These are phyloP conservation scores for Hermetia illucens DNA, from an alignment of 1,140 invertebrate genomes.

Conservation along the genomic window DNA sequence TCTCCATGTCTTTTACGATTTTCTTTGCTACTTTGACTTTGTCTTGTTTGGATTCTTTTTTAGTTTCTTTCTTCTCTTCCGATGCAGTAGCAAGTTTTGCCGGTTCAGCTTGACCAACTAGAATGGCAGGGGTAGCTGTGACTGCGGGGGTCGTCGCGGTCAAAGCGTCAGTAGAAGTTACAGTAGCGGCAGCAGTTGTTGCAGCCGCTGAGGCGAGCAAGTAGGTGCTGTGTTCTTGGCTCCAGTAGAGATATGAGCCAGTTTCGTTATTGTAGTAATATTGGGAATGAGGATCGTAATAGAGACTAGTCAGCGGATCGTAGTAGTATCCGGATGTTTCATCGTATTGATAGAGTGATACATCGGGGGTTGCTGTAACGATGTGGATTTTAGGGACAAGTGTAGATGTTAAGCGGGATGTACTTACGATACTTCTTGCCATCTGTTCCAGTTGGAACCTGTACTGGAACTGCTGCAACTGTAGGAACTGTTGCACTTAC, in stretches of 20 bases:
- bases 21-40: conserved; percentile 97
- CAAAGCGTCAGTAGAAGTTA: conserved; percentile 14
- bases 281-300: conserved; percentile 90
- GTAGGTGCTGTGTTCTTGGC: conserved; percentile 66
- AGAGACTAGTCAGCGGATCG: conserved; percentile 80
- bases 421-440: conserved; percentile 51
- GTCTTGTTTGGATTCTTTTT: conserved; percentile 37
- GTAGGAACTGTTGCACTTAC: conserved; percentile 18
- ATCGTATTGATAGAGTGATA: conserved; percentile 85
- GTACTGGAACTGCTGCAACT: conserved; percentile 17
- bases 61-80: conserved; percentile 33
- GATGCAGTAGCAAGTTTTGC: conserved; percentile 5
- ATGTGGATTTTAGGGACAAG: conserved; percentile 19
- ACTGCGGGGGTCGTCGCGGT: conserved; percentile 16
- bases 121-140: conserved; percentile 16
- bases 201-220: conserved; percentile 48
- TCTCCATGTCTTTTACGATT: conserved; percentile 93
- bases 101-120: conserved; percentile 13
- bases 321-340: conserved; percentile 94
- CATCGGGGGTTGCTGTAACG: conserved; percentile 65
- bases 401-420: neutral
- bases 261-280: conserved; percentile 86
- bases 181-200: conserved; percentile 28
- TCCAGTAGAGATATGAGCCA: conserved; percentile 92
- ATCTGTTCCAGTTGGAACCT: conserved; percentile 39